These are phyloP conservation scores for Passerculus sandwichensis DNA, from an alignment of 2,797 vertebrate genomes.

Conservation along the genomic window DNA sequence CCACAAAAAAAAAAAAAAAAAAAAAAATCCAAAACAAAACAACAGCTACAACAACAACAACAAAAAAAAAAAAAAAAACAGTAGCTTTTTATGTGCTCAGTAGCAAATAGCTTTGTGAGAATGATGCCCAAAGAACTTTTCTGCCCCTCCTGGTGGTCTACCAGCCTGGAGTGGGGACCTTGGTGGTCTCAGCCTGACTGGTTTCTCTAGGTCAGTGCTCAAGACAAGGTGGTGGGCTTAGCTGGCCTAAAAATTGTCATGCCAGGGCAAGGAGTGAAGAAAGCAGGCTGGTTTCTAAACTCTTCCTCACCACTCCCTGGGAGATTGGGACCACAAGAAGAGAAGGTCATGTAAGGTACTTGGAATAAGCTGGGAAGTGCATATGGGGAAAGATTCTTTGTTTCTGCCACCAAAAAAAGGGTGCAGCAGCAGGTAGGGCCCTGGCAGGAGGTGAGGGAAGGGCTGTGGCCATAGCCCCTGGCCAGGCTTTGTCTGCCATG, in stretches of 20 bases:
- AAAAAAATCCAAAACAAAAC: neutral
- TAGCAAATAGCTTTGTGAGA: neutral
- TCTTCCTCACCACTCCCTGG: neutral
- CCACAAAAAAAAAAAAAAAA: neutral
- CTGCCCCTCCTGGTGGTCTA: neutral
- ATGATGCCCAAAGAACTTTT: neutral
- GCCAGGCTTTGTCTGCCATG: slow-evolving; percentile 68
- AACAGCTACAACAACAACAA: neutral
- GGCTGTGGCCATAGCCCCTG: slow-evolving; percentile 45
- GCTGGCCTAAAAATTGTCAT: neutral
- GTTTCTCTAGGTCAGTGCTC: neutral
- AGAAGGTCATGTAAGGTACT: slow-evolving; percentile 61
- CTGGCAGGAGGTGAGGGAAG: neutral
- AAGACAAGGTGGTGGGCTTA: neutral
- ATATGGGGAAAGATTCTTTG: slow-evolving; percentile 17
- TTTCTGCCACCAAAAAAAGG: neutral
- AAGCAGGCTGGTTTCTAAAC: slow-evolving; percentile 30
- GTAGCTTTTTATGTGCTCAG: rapidly evolving
- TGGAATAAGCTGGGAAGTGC: slow-evolving; percentile 36
- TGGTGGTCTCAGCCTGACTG: neutral
- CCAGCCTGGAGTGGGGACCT: neutral
- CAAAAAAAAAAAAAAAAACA: neutral
- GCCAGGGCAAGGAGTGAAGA: slow-evolving; percentile 12
- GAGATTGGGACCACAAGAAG: slow-evolving; percentile 24
- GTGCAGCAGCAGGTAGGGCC: slow-evolving; percentile 39